These are phyloP conservation scores for Zapus hudsonius DNA, from an alignment of 2,113 vertebrate species.

Conservation along the genomic window DNA sequence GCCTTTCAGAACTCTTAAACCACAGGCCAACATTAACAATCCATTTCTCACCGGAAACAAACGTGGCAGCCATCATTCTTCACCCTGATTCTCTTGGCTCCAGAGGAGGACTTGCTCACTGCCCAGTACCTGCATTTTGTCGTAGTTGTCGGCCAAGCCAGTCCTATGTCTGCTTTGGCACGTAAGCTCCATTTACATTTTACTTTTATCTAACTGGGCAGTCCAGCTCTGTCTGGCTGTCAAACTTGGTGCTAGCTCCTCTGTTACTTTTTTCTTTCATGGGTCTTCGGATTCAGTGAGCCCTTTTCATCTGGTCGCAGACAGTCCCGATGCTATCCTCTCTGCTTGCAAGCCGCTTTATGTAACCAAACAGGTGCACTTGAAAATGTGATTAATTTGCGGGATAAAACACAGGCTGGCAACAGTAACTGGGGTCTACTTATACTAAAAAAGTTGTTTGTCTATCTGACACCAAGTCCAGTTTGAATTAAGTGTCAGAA, in stretches of 20 bases:
- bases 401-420: background rate
- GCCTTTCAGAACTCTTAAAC: background rate
- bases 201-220: background rate
- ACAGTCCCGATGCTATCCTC: background rate
- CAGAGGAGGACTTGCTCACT: background rate
- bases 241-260: background rate
- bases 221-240: background rate
- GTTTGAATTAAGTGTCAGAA: background rate
- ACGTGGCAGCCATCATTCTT: fast-evolving
- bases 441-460: background rate
- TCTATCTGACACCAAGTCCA: background rate
- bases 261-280: background rate
- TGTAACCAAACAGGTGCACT: background rate
- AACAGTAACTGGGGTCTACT: background rate
- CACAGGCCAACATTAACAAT: background rate
- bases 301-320: background rate
- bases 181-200: background rate
- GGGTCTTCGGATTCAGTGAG: background rate
- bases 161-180: background rate
- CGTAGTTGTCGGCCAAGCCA: background rate
- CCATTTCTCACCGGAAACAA: background rate
- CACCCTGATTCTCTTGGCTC: background rate
- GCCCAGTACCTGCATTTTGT: background rate
- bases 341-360: background rate
- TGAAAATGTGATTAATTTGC: background rate